Conservation (phyloP, 2,888 invertebrate genomes). For the Eulithis testata region DNA sequence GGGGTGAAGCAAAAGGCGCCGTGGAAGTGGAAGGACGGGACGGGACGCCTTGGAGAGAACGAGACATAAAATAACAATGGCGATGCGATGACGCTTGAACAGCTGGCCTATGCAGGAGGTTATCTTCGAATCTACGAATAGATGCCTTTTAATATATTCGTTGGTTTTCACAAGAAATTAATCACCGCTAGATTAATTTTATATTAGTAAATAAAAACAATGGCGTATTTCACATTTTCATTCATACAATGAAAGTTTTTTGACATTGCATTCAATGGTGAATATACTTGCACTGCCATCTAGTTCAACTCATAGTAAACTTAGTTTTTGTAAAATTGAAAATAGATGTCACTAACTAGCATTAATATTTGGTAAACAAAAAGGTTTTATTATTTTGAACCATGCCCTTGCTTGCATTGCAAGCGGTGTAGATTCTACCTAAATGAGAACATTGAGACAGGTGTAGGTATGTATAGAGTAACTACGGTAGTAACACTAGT, state of each 20-base stretch:
- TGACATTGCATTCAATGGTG: background rate
- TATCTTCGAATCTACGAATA: background rate
- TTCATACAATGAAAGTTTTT: conserved; percentile 10
- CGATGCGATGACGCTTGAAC: conserved; percentile 34
- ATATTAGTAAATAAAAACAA: background rate
- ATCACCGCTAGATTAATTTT: background rate
- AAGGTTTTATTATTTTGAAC: too few species aligned
- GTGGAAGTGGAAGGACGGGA: conserved; percentile 37
- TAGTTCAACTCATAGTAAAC: conserved; percentile 5
- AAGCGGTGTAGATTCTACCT: too few species aligned
- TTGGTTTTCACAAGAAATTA: background rate
- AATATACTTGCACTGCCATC: conserved; percentile 11
- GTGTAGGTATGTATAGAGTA: too few species aligned
- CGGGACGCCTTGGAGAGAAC: conserved; percentile 53
- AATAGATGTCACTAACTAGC: conserved; percentile 5
- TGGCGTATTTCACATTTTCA: conserved; percentile 2
- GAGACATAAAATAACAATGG: conserved; percentile 66
- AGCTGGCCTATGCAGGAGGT: conserved; percentile 22
- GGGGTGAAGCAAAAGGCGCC: conserved; percentile 43
- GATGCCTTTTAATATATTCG: background rate
- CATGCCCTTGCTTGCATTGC: too few species aligned
- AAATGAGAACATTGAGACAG: too few species aligned
- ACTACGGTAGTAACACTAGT: too few species aligned
- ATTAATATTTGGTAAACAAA: too few species aligned
- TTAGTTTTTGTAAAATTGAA: background rate